These are phyloP conservation scores for Laticauda colubrina DNA, from an alignment of 2,113 vertebrate genomes.

Conservation along the genomic window DNA sequence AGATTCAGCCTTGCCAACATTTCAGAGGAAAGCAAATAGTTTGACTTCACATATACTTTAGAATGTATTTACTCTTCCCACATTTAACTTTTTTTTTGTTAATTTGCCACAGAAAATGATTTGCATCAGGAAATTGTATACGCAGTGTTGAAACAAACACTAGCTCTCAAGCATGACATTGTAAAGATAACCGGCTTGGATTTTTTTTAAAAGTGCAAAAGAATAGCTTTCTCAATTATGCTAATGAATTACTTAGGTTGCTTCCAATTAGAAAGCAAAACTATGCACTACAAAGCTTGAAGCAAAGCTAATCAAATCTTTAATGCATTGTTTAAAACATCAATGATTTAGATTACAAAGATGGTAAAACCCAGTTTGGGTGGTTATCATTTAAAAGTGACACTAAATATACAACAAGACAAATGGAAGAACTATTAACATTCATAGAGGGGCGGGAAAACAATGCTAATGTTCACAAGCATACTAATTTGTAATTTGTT, in stretches of 20 bases:
- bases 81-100: background rate
- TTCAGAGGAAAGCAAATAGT: background rate
- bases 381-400: background rate
- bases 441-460: background rate
- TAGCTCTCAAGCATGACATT: background rate
- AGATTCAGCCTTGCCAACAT: background rate
- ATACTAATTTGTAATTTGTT: background rate
- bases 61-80: background rate
- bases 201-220: background rate
- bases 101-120: slow-evolving; percentile 12
- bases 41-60: background rate
- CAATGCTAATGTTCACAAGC: background rate
- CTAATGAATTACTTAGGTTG: background rate
- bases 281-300: background rate
- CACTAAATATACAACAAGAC: background rate
- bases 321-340: background rate
- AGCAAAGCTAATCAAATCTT: background rate
- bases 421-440: background rate
- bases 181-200: slow-evolving; percentile 29
- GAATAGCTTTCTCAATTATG: background rate
- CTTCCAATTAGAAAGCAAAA: background rate
- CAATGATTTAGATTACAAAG: background rate
- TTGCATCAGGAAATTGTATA: slow-evolving; percentile 14
- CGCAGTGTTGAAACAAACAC: slow-evolving; percentile 10
- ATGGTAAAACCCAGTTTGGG: background rate